phyloP scores from a whole-genome alignment of 2,113 vertebrate genomes.

The Anser brachyrhynchus region DNA sequence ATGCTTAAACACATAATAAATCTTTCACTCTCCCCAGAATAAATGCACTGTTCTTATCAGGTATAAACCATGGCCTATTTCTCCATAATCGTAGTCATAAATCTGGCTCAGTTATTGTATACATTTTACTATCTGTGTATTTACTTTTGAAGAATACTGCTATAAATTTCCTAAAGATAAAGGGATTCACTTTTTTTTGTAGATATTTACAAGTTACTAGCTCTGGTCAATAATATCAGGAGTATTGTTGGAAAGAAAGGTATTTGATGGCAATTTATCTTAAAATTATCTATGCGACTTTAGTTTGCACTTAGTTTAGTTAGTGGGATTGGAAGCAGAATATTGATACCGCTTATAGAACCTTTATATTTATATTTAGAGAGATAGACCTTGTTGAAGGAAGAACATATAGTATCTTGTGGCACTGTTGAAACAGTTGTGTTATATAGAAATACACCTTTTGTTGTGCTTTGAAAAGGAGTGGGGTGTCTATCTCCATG shows the following conservation, averaged over 20 bases:
- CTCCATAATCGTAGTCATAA: neutral
- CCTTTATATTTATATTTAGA: neutral
- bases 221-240: neutral
- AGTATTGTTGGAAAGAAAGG: neutral
- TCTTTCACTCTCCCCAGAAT: neutral
- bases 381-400: neutral
- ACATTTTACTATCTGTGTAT: neutral
- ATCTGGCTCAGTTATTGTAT: neutral
- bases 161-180: neutral
- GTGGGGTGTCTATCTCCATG: neutral
- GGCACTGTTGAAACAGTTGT: neutral
- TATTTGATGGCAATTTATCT: neutral
- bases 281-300: neutral
- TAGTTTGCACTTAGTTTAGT: neutral
- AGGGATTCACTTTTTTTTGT: neutral
- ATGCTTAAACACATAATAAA: constrained; percentile 40
- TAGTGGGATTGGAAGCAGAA: neutral
- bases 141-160: neutral
- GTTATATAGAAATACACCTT: neutral
- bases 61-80: neutral
- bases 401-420: neutral
- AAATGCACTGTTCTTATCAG: constrained; percentile 16
- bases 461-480: neutral
- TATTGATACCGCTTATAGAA: neutral
- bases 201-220: neutral